These are phyloP conservation scores for Archivesica marissinica DNA, from an alignment of 1,140 invertebrate species.

Conservation along the genomic window DNA sequence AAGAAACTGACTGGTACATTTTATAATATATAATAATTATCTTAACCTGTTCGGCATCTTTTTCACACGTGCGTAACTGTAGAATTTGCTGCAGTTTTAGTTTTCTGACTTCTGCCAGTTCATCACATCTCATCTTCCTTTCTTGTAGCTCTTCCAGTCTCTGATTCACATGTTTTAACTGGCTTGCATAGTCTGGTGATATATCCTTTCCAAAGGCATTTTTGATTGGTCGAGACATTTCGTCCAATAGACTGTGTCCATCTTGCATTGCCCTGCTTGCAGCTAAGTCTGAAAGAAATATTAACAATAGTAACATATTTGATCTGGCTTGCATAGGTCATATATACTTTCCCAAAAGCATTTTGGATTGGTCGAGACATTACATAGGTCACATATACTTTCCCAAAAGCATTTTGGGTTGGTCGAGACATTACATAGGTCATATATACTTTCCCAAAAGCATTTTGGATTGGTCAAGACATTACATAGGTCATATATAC, in stretches of 20 bases:
- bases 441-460: too few relatives aligned
- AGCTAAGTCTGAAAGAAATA: conserved; percentile 73
- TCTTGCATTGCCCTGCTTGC: conserved; percentile 84
- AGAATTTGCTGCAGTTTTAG: conserved; percentile 90
- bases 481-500: too few relatives aligned
- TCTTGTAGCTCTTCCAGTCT: conserved; percentile 86
- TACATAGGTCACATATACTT: too few relatives aligned
- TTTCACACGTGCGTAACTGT: conserved; percentile 90
- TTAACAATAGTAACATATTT: conserved; percentile 89
- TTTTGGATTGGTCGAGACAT: conserved; percentile 92
- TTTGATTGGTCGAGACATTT: conserved; percentile 91
- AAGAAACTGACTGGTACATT: too few relatives aligned
- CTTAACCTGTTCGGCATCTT: conserved; percentile 88
- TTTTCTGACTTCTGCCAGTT: conserved; percentile 88
- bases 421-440: too few relatives aligned
- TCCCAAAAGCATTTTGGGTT: too few relatives aligned
- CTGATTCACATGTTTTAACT: conserved; percentile 89
- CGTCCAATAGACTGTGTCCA: conserved; percentile 91
- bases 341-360: conserved; percentile 88
- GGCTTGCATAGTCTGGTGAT: conserved; percentile 89
- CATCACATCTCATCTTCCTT: conserved; percentile 82
- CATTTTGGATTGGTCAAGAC: too few relatives aligned
- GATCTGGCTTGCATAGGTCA: conserved; percentile 90
- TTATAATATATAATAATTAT: too few relatives aligned
- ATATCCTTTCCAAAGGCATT: conserved; percentile 91